Base-by-base conservation (phyloP, 2,113 vertebrate genomes). In the Calyptomena viridis region DNA sequence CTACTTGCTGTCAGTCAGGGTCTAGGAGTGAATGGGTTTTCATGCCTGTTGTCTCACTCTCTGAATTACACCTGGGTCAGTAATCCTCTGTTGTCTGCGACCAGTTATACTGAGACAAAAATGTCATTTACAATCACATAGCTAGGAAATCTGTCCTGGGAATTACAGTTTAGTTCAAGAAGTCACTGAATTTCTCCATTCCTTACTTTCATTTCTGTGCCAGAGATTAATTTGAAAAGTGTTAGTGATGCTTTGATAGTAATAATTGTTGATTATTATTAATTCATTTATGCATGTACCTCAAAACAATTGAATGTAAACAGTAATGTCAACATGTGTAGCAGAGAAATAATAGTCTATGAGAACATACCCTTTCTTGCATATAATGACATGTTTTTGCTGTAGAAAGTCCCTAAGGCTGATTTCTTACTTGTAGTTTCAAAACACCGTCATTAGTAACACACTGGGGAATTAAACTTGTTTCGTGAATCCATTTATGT, bases 381-480 rank as follows among this genome's bases (percentile, higher is more conserved):
- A 89, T 84, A 96, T 96, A 97, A 97, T 97, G 66, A 96, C 55
- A 97, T 94, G 92, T 93, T 97, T 93, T 96, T 95, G 84, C 64
- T 89, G 47, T 50, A 88, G 55, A 87, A 96, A 94, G 53, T 94
- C 94, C 95, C 92, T 92, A 77, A 91, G 96, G 90, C 87, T 94
- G 53, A 84, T 80, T 93, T 94, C 64, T 86, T 89, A 80, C 79
- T 89, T 80, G 79, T 58, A 84, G 80, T 87, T 95, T 84, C 84
- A 95, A 95, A 94, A 96, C 94, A 96, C 53, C 84, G 59, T 95
- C 68, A 93, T 96, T 93, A 95, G 94, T 35, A 87, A 87, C 50
- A 74, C 93, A 64, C 90, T 52, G 30, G 77, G 85, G 91, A 96
- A 94, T 92, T 89, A 84, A 95, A 89, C 35, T n/a, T 80, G 21